Conservation (phyloP, 2,113 vertebrate species). For the Zapornia atra region DNA sequence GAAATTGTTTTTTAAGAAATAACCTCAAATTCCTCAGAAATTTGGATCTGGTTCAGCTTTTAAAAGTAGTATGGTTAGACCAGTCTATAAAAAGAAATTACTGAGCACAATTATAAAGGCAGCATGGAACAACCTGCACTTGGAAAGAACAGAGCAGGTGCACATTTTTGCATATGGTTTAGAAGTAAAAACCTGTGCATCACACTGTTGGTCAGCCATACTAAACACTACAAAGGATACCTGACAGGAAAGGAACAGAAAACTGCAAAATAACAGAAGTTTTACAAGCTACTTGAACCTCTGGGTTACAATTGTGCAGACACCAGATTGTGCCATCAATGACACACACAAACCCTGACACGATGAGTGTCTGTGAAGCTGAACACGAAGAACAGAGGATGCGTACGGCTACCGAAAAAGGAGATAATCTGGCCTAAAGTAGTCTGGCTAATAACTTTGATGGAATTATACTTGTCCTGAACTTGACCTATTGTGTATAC, state of each 20-base stretch:
- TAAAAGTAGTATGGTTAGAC: background rate
- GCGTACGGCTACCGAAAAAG: background rate
- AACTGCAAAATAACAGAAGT: background rate
- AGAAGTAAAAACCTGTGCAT: background rate
- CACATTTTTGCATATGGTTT: constrained; percentile 11
- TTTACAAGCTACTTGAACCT: background rate
- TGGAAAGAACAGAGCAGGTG: constrained; percentile 19
- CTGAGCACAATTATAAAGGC: constrained; percentile 35
- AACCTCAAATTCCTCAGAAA: background rate
- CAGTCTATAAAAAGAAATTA: background rate
- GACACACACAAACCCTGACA: background rate
- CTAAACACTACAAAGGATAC: background rate
- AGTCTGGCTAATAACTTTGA: background rate
- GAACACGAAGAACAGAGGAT: background rate
- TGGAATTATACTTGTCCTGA: background rate
- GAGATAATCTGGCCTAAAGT: background rate
- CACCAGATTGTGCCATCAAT: background rate
- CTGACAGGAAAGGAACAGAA: background rate
- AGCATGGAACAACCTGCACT: constrained; percentile 7
- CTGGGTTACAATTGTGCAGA: background rate
- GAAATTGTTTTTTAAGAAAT: background rate
- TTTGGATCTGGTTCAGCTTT: constrained; percentile 18
- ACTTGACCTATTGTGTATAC: background rate
- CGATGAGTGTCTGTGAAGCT: background rate
- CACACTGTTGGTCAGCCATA: background rate